Conservation (phyloP, 2,888 invertebrate genomes). For the Yponomeuta evonymella region DNA sequence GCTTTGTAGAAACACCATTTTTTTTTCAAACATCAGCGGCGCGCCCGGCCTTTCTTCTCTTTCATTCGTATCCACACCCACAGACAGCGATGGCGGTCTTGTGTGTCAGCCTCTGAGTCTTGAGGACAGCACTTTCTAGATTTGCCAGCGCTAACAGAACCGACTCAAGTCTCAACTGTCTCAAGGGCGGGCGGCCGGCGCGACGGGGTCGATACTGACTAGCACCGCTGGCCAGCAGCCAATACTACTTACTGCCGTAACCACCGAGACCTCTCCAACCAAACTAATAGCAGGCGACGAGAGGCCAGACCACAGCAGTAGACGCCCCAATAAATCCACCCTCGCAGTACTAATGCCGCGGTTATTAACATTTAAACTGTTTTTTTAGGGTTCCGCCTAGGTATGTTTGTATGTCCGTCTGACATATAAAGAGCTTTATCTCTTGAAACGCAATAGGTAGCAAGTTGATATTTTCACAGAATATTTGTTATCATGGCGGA, state of each 20-base stretch:
- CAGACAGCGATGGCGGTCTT: too few relatives aligned
- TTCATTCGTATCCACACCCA: too few relatives aligned
- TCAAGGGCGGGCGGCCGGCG: constrained; percentile 23
- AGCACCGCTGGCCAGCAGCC: constrained; percentile 68
- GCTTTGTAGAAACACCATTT: too few relatives aligned
- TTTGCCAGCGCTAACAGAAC: not conserved
- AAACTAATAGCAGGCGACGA: not conserved
- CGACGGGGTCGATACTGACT: constrained; percentile 56
- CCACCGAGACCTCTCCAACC: not conserved
- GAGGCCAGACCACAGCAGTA: not conserved
- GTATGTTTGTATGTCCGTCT: too few relatives aligned
- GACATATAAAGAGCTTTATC: too few relatives aligned
- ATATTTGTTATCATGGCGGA: too few relatives aligned
- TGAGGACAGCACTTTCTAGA: not conserved
- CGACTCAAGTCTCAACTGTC: constrained; percentile 11
- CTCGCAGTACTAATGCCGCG: constrained; percentile 43
- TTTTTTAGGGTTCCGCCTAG: not conserved
- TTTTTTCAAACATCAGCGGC: too few relatives aligned
- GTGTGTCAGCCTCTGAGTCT: too few relatives aligned
- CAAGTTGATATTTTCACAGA: too few relatives aligned
- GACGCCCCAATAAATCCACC: constrained; percentile 54
- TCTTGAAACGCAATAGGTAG: too few relatives aligned
- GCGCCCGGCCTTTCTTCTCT: too few relatives aligned
- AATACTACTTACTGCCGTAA: constrained; percentile 32
- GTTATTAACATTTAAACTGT: constrained; percentile 15